Percentiles rank a stretch among this genome's conserved stretches.
These are phyloP conservation scores for Sebastes cheni DNA, from an alignment of 2,797 vertebrate genomes.

Conservation along the genomic window DNA sequence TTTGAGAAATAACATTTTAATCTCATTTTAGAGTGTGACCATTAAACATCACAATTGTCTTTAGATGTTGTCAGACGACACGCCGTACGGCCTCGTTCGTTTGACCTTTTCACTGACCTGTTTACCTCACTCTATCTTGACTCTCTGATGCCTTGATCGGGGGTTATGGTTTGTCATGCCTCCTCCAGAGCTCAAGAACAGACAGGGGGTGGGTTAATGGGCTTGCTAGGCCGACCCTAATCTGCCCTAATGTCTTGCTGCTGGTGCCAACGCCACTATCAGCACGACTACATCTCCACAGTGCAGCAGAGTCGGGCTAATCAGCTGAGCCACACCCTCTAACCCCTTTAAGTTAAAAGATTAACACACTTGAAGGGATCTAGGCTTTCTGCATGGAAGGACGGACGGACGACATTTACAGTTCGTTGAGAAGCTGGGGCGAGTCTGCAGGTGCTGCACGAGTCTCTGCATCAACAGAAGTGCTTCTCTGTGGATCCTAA, in stretches of 20 bases:
- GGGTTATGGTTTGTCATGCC: not conserved
- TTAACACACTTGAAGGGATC: conserved; percentile 53
- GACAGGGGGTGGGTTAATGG: conserved; percentile 5
- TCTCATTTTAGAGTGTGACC: not conserved
- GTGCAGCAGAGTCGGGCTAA: conserved; percentile 52
- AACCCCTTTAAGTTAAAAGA: conserved; percentile 58
- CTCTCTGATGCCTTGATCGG: not conserved
- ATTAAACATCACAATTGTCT: not conserved
- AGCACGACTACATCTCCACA: conserved; percentile 32
- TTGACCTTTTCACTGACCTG: not conserved
- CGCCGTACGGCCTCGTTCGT: not conserved
- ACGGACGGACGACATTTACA: conserved; percentile 1
- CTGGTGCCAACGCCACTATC: conserved; percentile 45
- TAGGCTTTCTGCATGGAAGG: conserved; percentile 11
- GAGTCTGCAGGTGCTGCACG: conserved; percentile 10
- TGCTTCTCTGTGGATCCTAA: conserved; percentile 48
- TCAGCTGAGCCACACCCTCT: conserved; percentile 58
- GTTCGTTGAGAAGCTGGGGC: not conserved
- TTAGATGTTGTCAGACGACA: not conserved
- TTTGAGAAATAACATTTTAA: not conserved
- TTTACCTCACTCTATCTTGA: not conserved
- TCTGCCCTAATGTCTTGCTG: conserved; percentile 65
- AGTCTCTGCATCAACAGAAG: conserved; percentile 11
- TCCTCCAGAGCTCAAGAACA: conserved; percentile 31
- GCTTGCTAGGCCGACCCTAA: conserved; percentile 58